Evolutionary conservation across 2,113 vertebrate species (phyloP), one percentile per base, ranked within the genome.

Genomic region (Podarcis raffonei): DNA sequence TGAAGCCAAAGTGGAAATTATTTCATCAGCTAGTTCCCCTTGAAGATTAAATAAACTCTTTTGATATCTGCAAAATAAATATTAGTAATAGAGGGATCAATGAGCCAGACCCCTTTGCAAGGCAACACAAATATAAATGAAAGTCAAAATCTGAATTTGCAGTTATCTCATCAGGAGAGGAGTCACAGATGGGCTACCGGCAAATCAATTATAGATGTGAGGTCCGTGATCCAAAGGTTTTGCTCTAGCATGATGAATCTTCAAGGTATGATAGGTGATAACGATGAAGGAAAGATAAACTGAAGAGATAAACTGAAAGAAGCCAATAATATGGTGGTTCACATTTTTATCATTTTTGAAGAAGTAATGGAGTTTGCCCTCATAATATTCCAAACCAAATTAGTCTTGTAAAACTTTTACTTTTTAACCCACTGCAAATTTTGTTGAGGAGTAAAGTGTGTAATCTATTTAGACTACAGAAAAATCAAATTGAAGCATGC

Each of bases 181-280:
- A 90, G 83, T 90, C 89, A 91, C 82, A 91, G 80, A 91, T 39
- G n/a, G n/a, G 25, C 89, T 5, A 1, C 13, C 83, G 57, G 90
- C 85, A 81, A 95, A 96, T 86, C 84, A 92, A 81, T 93, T 89
- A 94, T 37, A 59, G 91, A 83, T 93, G 81, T 76, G 83, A 90
- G 79, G 59, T 86, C 48, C 35, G 68, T 22, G 62, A 93, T 88
- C 83, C 32, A 91, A 93, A 53, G 89, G 66, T 76, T 94, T 75
- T 93, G 71, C 69, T 35, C 16, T n/a, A 84, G 42, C 68, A 27
- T 92, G 88, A 91, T 74, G 84, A 94, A 93, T 89, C 20, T 86
- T 87, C 68, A 62, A 39, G 89, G 13, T 23, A 81, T 92, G 65
- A 80, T 72, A 84, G 1, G 13, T 20, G 79, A 82, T 82, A 83